Base-by-base conservation (phyloP, 2,888 invertebrate species). In the Molorchus minor region DNA sequence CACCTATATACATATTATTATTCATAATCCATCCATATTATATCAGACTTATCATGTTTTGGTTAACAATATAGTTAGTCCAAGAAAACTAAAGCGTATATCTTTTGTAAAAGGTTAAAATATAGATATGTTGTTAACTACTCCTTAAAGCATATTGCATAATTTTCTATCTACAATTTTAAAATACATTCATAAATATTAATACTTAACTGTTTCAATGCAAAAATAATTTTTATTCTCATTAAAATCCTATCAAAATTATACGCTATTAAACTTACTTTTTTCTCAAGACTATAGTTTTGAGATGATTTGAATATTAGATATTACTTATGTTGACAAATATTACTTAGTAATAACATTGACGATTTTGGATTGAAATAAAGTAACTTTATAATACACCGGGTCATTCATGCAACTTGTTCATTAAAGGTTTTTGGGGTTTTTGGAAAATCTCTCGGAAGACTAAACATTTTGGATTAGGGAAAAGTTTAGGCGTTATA, bases 121-220 rank as follows among this genome's bases (percentile, higher is more conserved):
- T 62, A 67, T 61, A 68, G 72, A 72, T 72, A 72, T 72, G 72
- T 71, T 68, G 66, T 33, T 33, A 70, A 71, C 68, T 65, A 67
- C 64, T 70, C 53, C 54, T 61, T 67, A 63, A 71, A 72, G 69
- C 72, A 63, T 69, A 70, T 68, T 69, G 68, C 67, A 62, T 67
- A 64, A 63, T 62, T 49, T 51, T 55, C 44, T 62, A 61, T 55
- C 44, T 61, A 61, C 52, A 58, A 59, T 51, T 58, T 61, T 54
- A 56, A 56, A 64, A 65, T 57, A 64, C 59, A 65, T 60, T 53
- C 59, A 62, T 57, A 56, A 64, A 64, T 58, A 35, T 61, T 62
- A 53, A 62, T 63, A 61, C 55, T 65, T 49, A 45, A 57, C 51
- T 54, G 56, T 56, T 60, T 59, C 65, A 64, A 64, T 66, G 65